Base-by-base conservation (phyloP, 2,797 vertebrate genomes). In the Anabas testudineus region DNA sequence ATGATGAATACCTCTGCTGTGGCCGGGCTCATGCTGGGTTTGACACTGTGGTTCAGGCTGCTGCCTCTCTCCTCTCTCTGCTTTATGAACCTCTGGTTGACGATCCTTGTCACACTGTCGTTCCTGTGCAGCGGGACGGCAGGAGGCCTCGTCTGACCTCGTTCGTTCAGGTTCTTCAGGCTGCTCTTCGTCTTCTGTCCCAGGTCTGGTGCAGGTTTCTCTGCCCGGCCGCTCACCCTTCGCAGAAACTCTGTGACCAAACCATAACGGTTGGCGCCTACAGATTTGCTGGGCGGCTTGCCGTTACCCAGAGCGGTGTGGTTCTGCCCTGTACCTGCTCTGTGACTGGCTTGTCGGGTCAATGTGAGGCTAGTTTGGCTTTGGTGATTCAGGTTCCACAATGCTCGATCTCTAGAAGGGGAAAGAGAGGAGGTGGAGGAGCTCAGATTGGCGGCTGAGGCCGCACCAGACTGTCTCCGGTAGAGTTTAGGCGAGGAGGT, bases 241-340 rank as follows among this genome's bases (percentile, higher is more conserved):
- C 96, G 96, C 65, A 99, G 95, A 91, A 99, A 99, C 88, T 99
- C 98, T 26, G 98, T 96, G 59, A 99, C 96, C 0, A 99, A 90
- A 47, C 98, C 97, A 0, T 96, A 98, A 26, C 96, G 96, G 71
- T 93, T 90, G 42, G 74, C 14, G 5, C 83, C 86, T 2, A 80
- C 70, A 5, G 85, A 52, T 67, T 91, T 94, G 76, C 92, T 91
- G 51, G 94, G 94, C 16, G 95, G 86, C 32, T 96, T 98, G 0
- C 93, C 84, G 0, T 71, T 32, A 55, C 45, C 78, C 16, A 42
- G 36, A 30, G 87, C n/a, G 45, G 67, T 43, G 18, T 64, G 73
- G 69, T 41, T 86, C 34, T 80, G 84, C 21, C 73, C 87, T 16
- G 94, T 92, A 45, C 90, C 93, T 60, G 94, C 92, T 0, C 95